Evolutionary conservation across 2,113 vertebrate genomes (phyloP).

Genomic region (Odocoileus hemionus): DNA sequence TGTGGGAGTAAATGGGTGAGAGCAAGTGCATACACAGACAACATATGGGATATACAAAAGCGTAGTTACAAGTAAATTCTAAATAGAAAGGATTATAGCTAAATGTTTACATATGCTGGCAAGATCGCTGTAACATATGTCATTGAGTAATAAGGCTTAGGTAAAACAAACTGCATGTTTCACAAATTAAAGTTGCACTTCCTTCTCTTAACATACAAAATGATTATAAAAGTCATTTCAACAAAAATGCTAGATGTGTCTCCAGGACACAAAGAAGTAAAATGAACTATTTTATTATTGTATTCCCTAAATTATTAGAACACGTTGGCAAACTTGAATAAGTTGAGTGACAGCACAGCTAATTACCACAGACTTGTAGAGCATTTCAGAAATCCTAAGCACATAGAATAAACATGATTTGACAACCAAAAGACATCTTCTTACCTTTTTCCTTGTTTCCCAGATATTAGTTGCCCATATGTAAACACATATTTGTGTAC

Average conservation of each 20-base stretch:
- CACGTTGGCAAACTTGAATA: background rate
- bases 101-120: conserved; percentile 32
- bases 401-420: background rate
- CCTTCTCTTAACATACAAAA: background rate
- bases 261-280: background rate
- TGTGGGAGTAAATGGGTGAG: background rate
- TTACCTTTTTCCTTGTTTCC: background rate
- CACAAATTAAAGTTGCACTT: background rate
- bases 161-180: conserved; percentile 39
- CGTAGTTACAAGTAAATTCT: background rate
- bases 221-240: background rate
- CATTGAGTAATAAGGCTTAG: background rate
- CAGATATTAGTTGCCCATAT: background rate
- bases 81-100: conserved; percentile 20
- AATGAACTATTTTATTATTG: conserved; percentile 5
- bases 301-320: background rate
- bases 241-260: background rate
- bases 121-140: conserved; percentile 29
- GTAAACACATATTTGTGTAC: background rate
- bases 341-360: background rate
- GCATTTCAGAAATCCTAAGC: background rate
- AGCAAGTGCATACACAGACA: background rate
- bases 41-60: conserved; percentile 14
- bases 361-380: background rate
- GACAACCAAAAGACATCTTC: background rate